Base-by-base conservation (phyloP, 1,140 invertebrate species). In the Neocloeon triangulifer region DNA sequence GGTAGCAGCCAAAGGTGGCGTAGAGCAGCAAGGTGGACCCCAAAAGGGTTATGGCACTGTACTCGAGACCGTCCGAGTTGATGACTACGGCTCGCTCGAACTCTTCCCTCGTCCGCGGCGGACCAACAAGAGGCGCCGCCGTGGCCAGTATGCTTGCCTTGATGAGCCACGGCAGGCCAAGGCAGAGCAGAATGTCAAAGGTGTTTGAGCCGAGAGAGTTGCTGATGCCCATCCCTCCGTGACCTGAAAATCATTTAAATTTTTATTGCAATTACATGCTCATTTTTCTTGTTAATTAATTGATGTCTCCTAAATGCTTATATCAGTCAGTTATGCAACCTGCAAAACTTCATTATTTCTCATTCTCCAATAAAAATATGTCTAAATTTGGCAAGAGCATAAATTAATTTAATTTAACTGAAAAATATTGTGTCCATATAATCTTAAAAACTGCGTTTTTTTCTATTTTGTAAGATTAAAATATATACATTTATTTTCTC, bases 201-300 rank as follows among this genome's bases (percentile, higher is more conserved):
- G 78, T 80, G 41, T 85, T 86, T 0, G 77, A 76, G 0, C 80
- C 80, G 5, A 86, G 46, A 0, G 77, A 72, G 41, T 85, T 85
- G 5, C 76, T 80, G 25, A 88, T 73, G 0, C 76, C 79, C 61
- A 86, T 84, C 18, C 73, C 68, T 12, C 69, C 77, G 43, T 79
- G 66, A 39, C 77, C 79, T 84, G 48, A 1, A 59, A 56, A 10
- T 5, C 5, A 29, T n/a, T 16, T 9, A 29, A 29, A 3, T 12
- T 4, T 12, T 3, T 25, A 2, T 3, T 14, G n/a, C 23, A 3
- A 14, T 25, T n/a, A n/a, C n/a, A n/a, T n/a, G n/a, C n/a, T n/a
- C n/a, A n/a, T n/a, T n/a, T n/a, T n/a, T n/a, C n/a, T n/a, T n/a
- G n/a, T n/a, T n/a, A n/a, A n/a, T n/a, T n/a, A n/a, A n/a, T n/a